Conservation (phyloP, 1,140 invertebrate genomes). For the Drosophila auraria region DNA sequence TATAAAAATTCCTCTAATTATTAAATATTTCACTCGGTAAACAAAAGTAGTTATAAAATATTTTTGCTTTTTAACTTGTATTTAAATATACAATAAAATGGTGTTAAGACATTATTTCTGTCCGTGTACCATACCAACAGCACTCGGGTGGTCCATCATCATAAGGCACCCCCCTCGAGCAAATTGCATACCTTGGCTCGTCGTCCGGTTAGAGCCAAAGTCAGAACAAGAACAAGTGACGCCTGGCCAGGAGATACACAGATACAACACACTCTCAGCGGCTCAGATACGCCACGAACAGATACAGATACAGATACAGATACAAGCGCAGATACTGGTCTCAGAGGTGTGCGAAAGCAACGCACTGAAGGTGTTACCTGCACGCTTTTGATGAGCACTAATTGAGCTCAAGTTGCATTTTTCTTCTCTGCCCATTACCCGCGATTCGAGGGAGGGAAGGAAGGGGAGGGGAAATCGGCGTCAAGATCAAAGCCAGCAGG, state of each 20-base stretch:
- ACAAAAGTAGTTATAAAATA: background rate
- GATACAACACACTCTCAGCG: slow-evolving; percentile 18
- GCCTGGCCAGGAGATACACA: slow-evolving; percentile 53
- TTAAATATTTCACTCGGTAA: too few relatives aligned
- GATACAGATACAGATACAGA: background rate
- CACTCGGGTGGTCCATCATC: slow-evolving; percentile 66
- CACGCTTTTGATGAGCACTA: slow-evolving; percentile 84
- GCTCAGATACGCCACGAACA: background rate
- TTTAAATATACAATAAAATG: background rate
- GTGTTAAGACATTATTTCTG: background rate
- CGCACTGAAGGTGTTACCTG: slow-evolving; percentile 82
- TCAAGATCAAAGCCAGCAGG: slow-evolving; percentile 77
- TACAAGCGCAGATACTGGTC: background rate
- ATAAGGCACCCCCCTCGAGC: slow-evolving; percentile 56
- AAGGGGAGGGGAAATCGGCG: slow-evolving; percentile 36
- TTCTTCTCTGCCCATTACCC: slow-evolving; percentile 70
- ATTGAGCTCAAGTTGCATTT: slow-evolving; percentile 83
- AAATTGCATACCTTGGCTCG: slow-evolving; percentile 65
- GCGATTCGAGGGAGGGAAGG: slow-evolving; percentile 27
- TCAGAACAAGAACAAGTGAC: slow-evolving; percentile 58
- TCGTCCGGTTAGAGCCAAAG: slow-evolving; percentile 42
- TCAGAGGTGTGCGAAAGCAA: slow-evolving; percentile 73
- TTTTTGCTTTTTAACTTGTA: too few relatives aligned
- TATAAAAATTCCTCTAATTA: too few relatives aligned
- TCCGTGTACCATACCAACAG: slow-evolving; percentile 10